These are phyloP conservation scores for Thumatha senex DNA, from an alignment of 2,888 invertebrate species.

Conservation along the genomic window DNA sequence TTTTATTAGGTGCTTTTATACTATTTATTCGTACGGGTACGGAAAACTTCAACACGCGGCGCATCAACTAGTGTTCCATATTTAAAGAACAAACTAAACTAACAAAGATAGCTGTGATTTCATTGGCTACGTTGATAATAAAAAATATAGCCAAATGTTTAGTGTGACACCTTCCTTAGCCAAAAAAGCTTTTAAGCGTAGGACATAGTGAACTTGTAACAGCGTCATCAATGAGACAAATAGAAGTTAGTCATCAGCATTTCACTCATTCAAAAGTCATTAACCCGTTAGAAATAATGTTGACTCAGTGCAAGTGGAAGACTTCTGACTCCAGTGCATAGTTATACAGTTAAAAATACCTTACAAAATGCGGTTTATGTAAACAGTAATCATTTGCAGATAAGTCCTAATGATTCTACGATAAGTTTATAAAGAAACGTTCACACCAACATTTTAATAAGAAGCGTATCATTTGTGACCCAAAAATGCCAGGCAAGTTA, in stretches of 20 bases:
- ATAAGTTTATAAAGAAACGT: too few species aligned
- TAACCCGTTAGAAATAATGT: slow-evolving; percentile 17
- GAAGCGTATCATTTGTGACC: too few species aligned
- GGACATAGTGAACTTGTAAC: slow-evolving; percentile 2
- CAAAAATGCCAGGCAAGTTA: too few species aligned
- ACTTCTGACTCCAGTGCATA: background rate
- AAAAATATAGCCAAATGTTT: background rate
- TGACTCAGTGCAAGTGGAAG: slow-evolving; percentile 16
- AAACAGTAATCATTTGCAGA: background rate
- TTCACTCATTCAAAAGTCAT: slow-evolving; percentile 21
- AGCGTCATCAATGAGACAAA: slow-evolving; percentile 8
- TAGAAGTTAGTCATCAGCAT: slow-evolving; percentile 12
- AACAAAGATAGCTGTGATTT: too few species aligned
- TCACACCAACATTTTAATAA: too few species aligned
- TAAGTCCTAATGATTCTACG: too few species aligned
- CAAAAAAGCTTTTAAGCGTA: slow-evolving; percentile 7
- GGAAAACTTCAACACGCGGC: too few species aligned
- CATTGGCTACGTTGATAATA: too few species aligned
- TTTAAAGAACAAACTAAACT: too few species aligned
- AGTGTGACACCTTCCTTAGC: background rate
- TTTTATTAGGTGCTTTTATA: too few species aligned
- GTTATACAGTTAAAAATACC: background rate
- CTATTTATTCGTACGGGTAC: too few species aligned
- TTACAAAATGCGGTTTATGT: background rate
- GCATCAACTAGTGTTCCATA: too few species aligned